Evolutionary conservation across 2,113 vertebrate species (phyloP).

Genomic region (Silurus meridionalis): DNA sequence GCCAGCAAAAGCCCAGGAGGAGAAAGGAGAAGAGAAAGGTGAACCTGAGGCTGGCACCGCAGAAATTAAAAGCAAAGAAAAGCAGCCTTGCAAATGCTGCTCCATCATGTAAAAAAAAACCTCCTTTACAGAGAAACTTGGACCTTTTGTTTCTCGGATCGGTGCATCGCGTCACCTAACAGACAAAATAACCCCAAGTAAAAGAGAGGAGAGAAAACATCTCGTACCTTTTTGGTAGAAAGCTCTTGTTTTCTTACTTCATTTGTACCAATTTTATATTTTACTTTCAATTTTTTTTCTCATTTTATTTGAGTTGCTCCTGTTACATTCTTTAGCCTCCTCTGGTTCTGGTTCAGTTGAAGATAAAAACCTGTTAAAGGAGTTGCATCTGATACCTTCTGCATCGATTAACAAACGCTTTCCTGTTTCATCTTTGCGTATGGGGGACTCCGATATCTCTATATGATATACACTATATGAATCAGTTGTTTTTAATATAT

Average conservation of each 20-base stretch:
- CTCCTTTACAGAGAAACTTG: conserved; percentile 6
- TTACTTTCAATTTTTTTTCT: conserved; percentile 53
- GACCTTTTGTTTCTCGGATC: conserved; percentile 29
- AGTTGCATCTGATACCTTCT: not conserved
- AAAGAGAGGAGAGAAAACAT: conserved; percentile 45
- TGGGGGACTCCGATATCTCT: conserved; percentile 50
- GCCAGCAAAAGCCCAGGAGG: conserved; percentile 61
- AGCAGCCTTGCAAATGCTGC: conserved; percentile 92
- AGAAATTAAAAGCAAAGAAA: conserved; percentile 79
- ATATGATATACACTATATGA: conserved; percentile 49
- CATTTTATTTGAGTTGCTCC: conserved; percentile 31
- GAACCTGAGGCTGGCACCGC: conserved; percentile 62
- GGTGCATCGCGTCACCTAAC: conserved; percentile 43
- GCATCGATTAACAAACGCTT: conserved; percentile 29
- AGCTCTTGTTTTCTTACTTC: conserved; percentile 51
- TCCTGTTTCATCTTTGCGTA: conserved; percentile 50
- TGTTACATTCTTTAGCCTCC: conserved; percentile 43
- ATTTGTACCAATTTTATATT: conserved; percentile 54
- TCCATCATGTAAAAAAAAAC: conserved; percentile 82
- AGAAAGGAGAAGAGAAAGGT: conserved; percentile 42
- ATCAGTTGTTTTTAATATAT: conserved; percentile 58
- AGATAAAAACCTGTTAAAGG: conserved; percentile 11
- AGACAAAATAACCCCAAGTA: conserved; percentile 48
- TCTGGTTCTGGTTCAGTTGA: conserved; percentile 33
- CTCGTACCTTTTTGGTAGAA: conserved; percentile 57